phyloP scores from a whole-genome alignment of 2,888 invertebrate species.

The Ellobium chinense region DNA sequence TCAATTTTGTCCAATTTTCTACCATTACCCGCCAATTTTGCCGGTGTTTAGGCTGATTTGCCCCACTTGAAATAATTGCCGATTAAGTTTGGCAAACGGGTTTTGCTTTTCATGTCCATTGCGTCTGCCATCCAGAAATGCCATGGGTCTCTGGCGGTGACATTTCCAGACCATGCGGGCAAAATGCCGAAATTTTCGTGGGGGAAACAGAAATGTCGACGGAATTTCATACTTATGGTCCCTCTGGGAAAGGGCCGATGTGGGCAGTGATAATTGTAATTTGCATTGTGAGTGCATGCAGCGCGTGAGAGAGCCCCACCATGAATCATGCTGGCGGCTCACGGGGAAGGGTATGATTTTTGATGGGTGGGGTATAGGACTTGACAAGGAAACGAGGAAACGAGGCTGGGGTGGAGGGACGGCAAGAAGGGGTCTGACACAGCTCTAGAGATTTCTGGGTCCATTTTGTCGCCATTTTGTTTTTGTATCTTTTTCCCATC shows the following conservation, averaged over 20 bases:
- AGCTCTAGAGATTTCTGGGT: too few species aligned
- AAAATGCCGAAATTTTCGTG: neutral
- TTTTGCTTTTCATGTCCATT: neutral
- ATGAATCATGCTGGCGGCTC: neutral
- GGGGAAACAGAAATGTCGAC: neutral
- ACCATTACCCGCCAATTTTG: neutral
- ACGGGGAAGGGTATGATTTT: too few species aligned
- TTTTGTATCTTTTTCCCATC: too few species aligned
- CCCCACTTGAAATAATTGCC: constrained; percentile 27
- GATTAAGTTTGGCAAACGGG: neutral
- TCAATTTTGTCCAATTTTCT: constrained; percentile 5
- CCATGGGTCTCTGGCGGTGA: neutral
- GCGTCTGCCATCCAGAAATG: neutral
- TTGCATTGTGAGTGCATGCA: too few species aligned
- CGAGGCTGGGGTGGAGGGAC: neutral
- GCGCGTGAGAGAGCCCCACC: neutral
- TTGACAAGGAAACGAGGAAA: neutral
- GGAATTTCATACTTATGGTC: neutral
- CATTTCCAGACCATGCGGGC: neutral
- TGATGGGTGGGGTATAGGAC: too few species aligned
- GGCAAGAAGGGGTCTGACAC: too few species aligned
- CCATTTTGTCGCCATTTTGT: too few species aligned
- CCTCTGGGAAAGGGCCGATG: neutral
- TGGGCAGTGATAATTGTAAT: neutral
- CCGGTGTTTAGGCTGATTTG: constrained; percentile 25